These are phyloP conservation scores for Hystrix brachyura DNA, from an alignment of 2,113 vertebrate species.

Conservation along the genomic window DNA sequence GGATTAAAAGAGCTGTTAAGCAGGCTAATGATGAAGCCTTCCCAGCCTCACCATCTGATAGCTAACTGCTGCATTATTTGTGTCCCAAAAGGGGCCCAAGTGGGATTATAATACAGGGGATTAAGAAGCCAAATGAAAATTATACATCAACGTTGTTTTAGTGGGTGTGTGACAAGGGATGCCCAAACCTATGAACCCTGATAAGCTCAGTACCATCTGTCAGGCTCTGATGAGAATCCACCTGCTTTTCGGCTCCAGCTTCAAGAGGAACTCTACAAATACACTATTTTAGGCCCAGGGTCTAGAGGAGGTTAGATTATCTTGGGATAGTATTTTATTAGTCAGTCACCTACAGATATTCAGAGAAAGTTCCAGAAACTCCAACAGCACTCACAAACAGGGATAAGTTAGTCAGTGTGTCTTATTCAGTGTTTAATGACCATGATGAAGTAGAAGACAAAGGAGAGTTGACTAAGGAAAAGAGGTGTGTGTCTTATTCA, in stretches of 20 bases:
- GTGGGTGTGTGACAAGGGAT: neutral
- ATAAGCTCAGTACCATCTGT: neutral
- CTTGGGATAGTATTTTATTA: neutral
- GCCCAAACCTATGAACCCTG: neutral
- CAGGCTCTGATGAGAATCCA: too few relatives aligned
- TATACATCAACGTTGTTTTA: too few relatives aligned
- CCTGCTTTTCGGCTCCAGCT: neutral
- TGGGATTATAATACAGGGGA: too few relatives aligned
- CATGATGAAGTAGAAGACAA: neutral
- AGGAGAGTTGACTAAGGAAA: neutral
- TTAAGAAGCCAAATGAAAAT: too few relatives aligned
- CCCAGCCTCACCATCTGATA: too few relatives aligned
- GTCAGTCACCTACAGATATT: neutral
- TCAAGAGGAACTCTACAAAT: neutral
- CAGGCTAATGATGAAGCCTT: too few relatives aligned
- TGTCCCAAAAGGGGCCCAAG: too few relatives aligned
- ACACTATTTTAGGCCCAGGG: neutral
- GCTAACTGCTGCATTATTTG: too few relatives aligned
- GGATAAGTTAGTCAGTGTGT: neutral
- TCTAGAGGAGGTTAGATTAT: too few relatives aligned
- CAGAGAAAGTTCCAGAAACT: neutral
- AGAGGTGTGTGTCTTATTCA: neutral
- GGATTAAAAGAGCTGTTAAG: too few relatives aligned
- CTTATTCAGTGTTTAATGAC: neutral
- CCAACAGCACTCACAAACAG: neutral